These are phyloP conservation scores for Scalopus aquaticus DNA, from an alignment of 2,113 vertebrate species.

Conservation along the genomic window DNA sequence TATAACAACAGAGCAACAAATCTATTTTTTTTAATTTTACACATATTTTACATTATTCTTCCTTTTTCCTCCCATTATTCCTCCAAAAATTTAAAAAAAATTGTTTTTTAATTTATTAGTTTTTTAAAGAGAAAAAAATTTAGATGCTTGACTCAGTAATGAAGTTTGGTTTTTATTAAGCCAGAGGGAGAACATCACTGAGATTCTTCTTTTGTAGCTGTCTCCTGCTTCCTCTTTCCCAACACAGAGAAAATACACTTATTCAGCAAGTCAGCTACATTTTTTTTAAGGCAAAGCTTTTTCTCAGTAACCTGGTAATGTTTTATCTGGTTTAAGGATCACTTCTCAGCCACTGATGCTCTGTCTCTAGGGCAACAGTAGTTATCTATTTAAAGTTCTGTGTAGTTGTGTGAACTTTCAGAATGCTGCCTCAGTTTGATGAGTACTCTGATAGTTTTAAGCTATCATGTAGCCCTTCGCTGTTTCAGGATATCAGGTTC, in stretches of 20 bases:
- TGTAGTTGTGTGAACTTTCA: neutral
- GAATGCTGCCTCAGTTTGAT: neutral
- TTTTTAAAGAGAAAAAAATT: too few species aligned
- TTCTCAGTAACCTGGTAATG: neutral
- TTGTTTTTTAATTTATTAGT: too few species aligned
- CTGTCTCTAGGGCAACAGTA: neutral
- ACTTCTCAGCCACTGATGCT: neutral
- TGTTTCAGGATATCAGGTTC: neutral
- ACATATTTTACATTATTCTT: too few species aligned
- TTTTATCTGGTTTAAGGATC: conserved; percentile 5
- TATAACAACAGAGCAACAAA: neutral
- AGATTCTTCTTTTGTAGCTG: neutral
- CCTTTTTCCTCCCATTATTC: too few species aligned
- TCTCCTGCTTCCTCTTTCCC: neutral
- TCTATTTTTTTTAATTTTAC: neutral
- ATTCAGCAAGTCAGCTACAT: neutral
- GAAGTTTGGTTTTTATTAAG: neutral
- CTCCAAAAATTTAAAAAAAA: too few species aligned
- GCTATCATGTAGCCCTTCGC: neutral
- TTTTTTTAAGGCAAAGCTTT: neutral
- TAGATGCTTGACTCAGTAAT: neutral
- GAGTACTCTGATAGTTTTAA: neutral
- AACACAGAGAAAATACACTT: neutral
- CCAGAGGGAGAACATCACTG: neutral
- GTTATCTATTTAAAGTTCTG: conserved; percentile 4